A percentile compares a stretch with the other conserved stretches of the same genome.
Evolutionary conservation across 2,888 invertebrate genomes (phyloP).

Genomic region (Ellobium chinense): DNA sequence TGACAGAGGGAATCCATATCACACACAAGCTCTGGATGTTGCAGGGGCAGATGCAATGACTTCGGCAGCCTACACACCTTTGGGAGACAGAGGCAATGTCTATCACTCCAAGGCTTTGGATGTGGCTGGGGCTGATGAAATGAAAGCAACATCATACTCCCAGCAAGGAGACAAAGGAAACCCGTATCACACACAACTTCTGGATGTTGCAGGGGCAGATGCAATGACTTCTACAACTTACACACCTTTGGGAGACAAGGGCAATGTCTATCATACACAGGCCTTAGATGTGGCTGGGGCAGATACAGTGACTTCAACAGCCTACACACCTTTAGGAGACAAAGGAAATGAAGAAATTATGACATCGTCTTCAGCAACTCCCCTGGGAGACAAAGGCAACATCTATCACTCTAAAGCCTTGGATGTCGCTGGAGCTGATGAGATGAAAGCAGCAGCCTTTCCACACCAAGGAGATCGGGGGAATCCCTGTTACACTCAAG

Average conservation of each 20-base stretch:
- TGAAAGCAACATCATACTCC: not conserved
- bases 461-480: not conserved
- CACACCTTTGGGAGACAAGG: not conserved
- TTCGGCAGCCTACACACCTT: not conserved
- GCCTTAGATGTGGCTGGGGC: constrained; percentile 24
- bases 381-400: constrained; percentile 33
- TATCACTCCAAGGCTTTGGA: constrained; percentile 14
- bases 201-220: not conserved
- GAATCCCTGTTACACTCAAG: not conserved
- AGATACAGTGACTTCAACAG: constrained; percentile 13
- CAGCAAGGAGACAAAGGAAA: constrained; percentile 3
- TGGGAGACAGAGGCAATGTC: constrained; percentile 24
- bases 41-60: constrained; percentile 22
- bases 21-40: constrained; percentile 27
- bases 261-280: not conserved
- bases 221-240: not conserved
- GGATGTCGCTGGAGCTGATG: constrained; percentile 32
- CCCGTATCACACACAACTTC: not conserved
- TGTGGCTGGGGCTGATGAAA: not conserved
- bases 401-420: constrained; percentile 22
- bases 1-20: not conserved
- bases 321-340: constrained; percentile 6
- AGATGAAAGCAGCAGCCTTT: not conserved
- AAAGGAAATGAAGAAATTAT: not conserved
- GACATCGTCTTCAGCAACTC: not conserved